Conservation (phyloP, 2,888 invertebrate species). For the Dicranocentrus wangi region DNA sequence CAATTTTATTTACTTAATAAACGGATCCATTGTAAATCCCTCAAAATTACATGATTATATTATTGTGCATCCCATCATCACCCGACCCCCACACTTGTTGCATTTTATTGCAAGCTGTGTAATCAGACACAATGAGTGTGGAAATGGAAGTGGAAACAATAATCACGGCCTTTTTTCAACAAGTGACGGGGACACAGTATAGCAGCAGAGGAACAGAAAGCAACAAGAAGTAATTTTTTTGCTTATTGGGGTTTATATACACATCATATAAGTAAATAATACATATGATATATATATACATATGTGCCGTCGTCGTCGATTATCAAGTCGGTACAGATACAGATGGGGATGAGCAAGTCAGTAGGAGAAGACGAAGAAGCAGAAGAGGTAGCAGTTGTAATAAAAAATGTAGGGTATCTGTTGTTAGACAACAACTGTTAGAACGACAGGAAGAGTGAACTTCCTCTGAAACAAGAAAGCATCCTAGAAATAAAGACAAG, state of each 20-base stretch:
- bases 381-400: conserved; percentile 14
- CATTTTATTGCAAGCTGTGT: background rate
- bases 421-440: conserved; percentile 53
- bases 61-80: background rate
- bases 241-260: too few species aligned
- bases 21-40: background rate
- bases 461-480: conserved; percentile 63
- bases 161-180: background rate
- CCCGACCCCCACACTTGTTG: background rate
- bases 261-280: too few species aligned
- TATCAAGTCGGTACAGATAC: too few species aligned
- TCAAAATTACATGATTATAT: background rate
- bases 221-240: background rate
- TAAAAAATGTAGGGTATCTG: conserved; percentile 51
- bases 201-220: background rate
- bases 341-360: too few species aligned
- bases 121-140: too few species aligned
- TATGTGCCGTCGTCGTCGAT: too few species aligned
- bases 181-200: background rate
- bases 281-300: too few species aligned
- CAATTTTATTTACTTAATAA: conserved; percentile 21
- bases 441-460: conserved; percentile 68
- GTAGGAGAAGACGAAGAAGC: background rate
- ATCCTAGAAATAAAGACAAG: conserved; percentile 4
- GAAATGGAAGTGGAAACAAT: background rate